phyloP scores from a whole-genome alignment of 2,797 vertebrate species.

The Acipenser ruthenus region DNA sequence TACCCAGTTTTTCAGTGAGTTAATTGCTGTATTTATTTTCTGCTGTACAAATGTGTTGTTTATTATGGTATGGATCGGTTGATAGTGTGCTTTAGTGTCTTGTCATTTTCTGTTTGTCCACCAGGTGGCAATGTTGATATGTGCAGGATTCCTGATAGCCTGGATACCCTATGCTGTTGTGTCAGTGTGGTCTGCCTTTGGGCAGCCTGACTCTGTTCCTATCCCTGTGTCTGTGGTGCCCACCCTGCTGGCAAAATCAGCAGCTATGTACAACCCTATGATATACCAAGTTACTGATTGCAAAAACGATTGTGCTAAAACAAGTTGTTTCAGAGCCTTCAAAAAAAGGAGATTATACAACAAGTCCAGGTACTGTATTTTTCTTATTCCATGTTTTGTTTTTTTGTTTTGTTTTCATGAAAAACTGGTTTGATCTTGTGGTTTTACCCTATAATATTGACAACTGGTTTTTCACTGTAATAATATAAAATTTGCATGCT shows the following conservation, averaged over 20 bases:
- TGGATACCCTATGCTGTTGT: constrained; percentile 94
- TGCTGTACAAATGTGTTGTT: background rate
- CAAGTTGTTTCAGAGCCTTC: constrained; percentile 42
- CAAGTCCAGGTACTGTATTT: constrained; percentile 64
- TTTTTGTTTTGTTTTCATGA: background rate
- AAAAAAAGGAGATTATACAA: constrained; percentile 55
- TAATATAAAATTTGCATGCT: too few relatives aligned
- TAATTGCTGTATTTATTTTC: too few relatives aligned
- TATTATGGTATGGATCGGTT: background rate
- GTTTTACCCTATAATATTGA: too few relatives aligned
- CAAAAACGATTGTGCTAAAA: constrained; percentile 58
- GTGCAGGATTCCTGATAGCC: constrained; percentile 83
- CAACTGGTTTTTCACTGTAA: too few relatives aligned
- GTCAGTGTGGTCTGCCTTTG: constrained; percentile 85
- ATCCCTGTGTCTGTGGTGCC: constrained; percentile 80
- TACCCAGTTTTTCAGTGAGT: too few relatives aligned
- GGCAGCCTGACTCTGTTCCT: constrained; percentile 74
- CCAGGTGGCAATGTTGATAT: constrained; percentile 94
- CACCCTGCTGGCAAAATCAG: constrained; percentile 83
- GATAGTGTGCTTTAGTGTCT: constrained; percentile 11
- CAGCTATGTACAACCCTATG: constrained; percentile 93
- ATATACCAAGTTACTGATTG: constrained; percentile 88
- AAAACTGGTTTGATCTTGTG: too few relatives aligned
- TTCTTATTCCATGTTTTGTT: background rate
- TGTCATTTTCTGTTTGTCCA: constrained; percentile 21